phyloP scores from a whole-genome alignment of 2,888 invertebrate species.

The Deilephila elpenor region DNA sequence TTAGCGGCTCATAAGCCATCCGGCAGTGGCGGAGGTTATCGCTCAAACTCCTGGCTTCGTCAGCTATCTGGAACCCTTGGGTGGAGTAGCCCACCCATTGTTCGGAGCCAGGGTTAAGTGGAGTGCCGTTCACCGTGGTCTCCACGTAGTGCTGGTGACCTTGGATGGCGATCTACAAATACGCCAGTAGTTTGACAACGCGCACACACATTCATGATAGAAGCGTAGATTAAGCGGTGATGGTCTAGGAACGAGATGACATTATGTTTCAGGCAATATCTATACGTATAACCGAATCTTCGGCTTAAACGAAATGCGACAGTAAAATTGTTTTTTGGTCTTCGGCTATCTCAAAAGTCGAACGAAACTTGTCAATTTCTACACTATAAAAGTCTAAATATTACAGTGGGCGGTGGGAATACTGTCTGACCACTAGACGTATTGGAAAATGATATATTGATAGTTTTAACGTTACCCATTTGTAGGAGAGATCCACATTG shows the following conservation, averaged over 20 bases:
- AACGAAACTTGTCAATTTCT: no score
- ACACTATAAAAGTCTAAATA: no score
- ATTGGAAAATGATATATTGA: no score
- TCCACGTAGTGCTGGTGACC: constrained; percentile 59
- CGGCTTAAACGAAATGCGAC: no score
- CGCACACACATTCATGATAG: not conserved
- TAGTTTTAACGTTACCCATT: constrained; percentile 58
- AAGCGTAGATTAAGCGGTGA: no score
- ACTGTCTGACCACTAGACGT: no score
- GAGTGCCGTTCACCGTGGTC: constrained; percentile 59
- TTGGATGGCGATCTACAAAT: constrained; percentile 54
- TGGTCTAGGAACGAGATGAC: no score
- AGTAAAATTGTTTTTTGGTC: no score
- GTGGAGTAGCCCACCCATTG: constrained; percentile 55
- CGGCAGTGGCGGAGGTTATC: constrained; percentile 54
- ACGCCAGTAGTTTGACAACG: not conserved
- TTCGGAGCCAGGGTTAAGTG: constrained; percentile 62
- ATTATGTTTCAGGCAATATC: no score
- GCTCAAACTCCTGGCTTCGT: constrained; percentile 49
- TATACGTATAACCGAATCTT: no score
- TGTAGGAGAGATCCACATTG: constrained; percentile 62
- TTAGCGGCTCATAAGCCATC: constrained; percentile 47
- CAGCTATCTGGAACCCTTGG: constrained; percentile 46
- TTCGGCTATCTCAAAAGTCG: no score
- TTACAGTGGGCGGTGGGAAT: no score